Evolutionary conservation across 92 coral and sea anemone species (phyloP).

Genomic region (Actinernus sp.): DNA sequence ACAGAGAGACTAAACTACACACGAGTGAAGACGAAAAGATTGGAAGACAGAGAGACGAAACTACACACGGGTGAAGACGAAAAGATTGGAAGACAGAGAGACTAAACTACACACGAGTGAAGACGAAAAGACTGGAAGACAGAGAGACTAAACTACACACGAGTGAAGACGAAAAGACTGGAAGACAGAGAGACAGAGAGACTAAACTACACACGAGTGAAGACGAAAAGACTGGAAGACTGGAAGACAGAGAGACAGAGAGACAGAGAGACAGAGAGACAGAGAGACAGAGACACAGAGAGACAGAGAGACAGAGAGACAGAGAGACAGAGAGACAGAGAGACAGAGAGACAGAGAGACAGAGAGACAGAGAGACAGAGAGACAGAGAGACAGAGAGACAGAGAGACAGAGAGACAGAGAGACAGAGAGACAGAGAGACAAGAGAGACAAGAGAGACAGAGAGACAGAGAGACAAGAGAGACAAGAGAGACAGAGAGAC

Average conservation of each 20-base stretch:
- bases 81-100: constrained; percentile 1
- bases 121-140: background rate
- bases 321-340: constrained; percentile 19
- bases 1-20: too few species aligned
- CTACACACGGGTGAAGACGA: too few species aligned
- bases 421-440: constrained; percentile 33
- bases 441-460: too few species aligned
- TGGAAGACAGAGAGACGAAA: background rate
- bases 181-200: constrained; percentile 21
- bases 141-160: constrained; percentile 9
- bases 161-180: constrained; percentile 14
- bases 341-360: constrained; percentile 27
- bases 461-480: too few species aligned
- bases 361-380: constrained; percentile 29
- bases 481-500: too few species aligned
- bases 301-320: constrained; percentile 19
- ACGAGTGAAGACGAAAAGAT: background rate
- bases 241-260: constrained; percentile 19
- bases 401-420: constrained; percentile 31
- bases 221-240: constrained; percentile 17
- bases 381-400: constrained; percentile 33
- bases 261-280: constrained; percentile 24
- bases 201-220: constrained; percentile 4
- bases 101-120: background rate
- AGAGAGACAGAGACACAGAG: constrained; percentile 19